phyloP scores from a whole-genome alignment of 1,140 invertebrate genomes.

The Dendrolimus punctatus region DNA sequence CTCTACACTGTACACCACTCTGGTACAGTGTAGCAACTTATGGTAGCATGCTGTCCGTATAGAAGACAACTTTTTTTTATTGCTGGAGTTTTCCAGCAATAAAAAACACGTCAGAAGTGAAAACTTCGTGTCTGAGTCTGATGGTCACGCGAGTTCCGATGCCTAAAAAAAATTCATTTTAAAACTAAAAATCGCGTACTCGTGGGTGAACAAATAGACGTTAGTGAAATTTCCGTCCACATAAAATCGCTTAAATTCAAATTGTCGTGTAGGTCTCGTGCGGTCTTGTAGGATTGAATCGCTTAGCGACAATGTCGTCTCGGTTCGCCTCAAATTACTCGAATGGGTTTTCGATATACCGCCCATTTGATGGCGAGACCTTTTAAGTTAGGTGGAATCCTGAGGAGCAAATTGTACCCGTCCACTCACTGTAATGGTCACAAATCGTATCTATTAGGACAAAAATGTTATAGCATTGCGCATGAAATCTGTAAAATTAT shows the following conservation, averaged over 20 bases:
- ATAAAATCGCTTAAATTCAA: slow-evolving; percentile 37
- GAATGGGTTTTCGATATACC: slow-evolving; percentile 58
- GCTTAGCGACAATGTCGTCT: slow-evolving; percentile 49
- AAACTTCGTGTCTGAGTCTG: too few species aligned
- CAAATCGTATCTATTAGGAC: slow-evolving; percentile 21
- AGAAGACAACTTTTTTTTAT: too few species aligned
- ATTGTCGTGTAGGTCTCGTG: slow-evolving; percentile 32
- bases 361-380: slow-evolving; percentile 31
- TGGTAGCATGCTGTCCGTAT: too few species aligned
- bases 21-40: too few species aligned
- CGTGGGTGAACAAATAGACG: too few species aligned
- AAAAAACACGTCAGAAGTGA: too few species aligned
- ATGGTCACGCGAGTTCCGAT: too few species aligned
- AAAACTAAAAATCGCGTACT: too few species aligned
- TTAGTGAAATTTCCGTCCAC: slow-evolving; percentile 10
- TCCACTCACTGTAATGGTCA: slow-evolving; percentile 18
- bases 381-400: slow-evolving; percentile 40
- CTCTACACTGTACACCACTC: too few species aligned
- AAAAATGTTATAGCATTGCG: slow-evolving; percentile 9
- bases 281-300: slow-evolving; percentile 44
- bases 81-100: too few species aligned
- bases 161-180: too few species aligned
- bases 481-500: slow-evolving; percentile 1
- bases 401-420: slow-evolving; percentile 24
- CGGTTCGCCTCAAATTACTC: slow-evolving; percentile 51